A percentile compares a stretch with the other conserved stretches of the same genome.
Conservation (phyloP, 1,140 invertebrate genomes). For the Pemphigus obesinymphae region DNA sequence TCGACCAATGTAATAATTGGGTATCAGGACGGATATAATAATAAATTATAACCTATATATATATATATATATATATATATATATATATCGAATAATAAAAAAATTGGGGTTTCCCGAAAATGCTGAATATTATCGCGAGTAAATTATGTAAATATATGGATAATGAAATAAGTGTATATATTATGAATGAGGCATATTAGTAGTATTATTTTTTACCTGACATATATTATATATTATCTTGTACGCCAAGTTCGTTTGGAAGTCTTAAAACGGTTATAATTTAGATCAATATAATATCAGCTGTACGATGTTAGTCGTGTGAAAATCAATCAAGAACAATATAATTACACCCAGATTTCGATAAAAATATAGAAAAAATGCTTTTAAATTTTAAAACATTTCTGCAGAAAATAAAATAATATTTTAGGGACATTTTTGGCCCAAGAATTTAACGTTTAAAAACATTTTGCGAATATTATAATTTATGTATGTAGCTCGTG, state of each 20-base stretch:
- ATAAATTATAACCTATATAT: not conserved
- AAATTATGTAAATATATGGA: not conserved
- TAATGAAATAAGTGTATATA: not conserved
- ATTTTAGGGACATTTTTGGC: too few relatives aligned
- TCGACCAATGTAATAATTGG: constrained; percentile 22
- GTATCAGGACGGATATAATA: constrained; percentile 30
- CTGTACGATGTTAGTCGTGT: not conserved
- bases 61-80: not conserved
- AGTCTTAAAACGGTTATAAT: not conserved
- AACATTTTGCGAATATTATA: too few relatives aligned
- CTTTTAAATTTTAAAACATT: too few relatives aligned
- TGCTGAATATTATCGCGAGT: not conserved
- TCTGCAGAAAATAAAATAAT: too few relatives aligned
- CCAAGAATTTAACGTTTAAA: too few relatives aligned
- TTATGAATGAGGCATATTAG: not conserved
- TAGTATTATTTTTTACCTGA: not conserved
- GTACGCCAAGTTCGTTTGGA: not conserved
- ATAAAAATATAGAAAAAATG: too few relatives aligned
- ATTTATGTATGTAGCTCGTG: too few relatives aligned
- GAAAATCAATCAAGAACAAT: not conserved
- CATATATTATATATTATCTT: not conserved
- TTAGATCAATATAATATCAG: too few relatives aligned
- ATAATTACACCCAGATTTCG: too few relatives aligned
- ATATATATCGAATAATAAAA: not conserved
- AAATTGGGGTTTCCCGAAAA: not conserved